Evolutionary conservation across 92 coral and sea anemone species (phyloP).

Genomic region (Zoanthus sansibaricus): DNA sequence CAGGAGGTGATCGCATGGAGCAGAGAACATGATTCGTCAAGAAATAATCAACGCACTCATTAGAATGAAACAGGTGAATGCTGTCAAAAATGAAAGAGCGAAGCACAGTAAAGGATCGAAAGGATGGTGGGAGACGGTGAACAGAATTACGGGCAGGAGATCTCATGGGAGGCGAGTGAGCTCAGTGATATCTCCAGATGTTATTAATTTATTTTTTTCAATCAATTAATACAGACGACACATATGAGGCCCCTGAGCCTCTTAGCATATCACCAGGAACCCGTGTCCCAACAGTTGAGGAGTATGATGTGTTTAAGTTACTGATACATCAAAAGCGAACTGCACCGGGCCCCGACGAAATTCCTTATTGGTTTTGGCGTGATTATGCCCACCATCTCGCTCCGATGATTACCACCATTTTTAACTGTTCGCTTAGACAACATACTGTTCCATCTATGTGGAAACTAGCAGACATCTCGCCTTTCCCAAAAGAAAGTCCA

Average conservation of each 20-base stretch:
- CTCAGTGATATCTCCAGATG: constrained; percentile 36
- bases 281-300: constrained; percentile 28
- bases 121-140: constrained; percentile 61
- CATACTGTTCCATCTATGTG: neutral
- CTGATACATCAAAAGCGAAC: neutral
- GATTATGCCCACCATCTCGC: neutral
- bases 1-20: neutral
- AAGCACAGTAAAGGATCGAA: constrained; percentile 42
- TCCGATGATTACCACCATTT: neutral
- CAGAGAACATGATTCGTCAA: constrained; percentile 20
- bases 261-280: constrained; percentile 40
- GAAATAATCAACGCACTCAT: constrained; percentile 52
- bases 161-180: constrained; percentile 38
- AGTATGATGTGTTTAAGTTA: neutral
- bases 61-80: constrained; percentile 57
- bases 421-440: neutral
- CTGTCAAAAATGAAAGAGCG: constrained; percentile 40
- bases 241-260: constrained; percentile 46
- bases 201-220: constrained; percentile 63
- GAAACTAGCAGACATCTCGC: neutral
- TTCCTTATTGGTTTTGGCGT: neutral
- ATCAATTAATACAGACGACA: constrained; percentile 57
- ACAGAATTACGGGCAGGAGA: constrained; percentile 63
- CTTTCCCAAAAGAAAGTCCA: neutral
- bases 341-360: neutral